Evolutionary conservation across 2,888 invertebrate species (phyloP).

Genomic region (Lithophane semibrunnea): DNA sequence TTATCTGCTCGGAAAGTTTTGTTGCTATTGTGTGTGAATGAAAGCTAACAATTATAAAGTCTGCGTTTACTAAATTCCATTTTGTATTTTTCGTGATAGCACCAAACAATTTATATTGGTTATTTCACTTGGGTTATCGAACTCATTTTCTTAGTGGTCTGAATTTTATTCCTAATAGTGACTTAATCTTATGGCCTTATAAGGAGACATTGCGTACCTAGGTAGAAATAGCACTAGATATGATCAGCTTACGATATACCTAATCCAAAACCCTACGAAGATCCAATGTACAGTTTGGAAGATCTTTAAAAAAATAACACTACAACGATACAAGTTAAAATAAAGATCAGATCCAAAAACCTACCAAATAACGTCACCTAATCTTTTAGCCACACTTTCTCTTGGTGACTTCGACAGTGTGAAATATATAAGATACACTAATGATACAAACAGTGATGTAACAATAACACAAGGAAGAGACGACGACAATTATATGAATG

Average conservation of each 20-base stretch:
- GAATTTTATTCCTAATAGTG: neutral
- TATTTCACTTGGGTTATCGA: neutral
- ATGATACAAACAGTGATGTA: constrained; percentile 29
- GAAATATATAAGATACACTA: constrained; percentile 13
- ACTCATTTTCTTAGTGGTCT: neutral
- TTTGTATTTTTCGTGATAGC: constrained; percentile 10
- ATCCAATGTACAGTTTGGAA: neutral
- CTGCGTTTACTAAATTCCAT: constrained; percentile 25
- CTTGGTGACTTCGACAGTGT: constrained; percentile 26
- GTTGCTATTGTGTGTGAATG: constrained; percentile 49
- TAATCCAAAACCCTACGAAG: neutral
- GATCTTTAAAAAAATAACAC: neutral
- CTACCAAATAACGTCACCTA: constrained; percentile 8
- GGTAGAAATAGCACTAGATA: neutral
- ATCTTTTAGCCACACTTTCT: constrained; percentile 34
- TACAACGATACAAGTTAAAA: neutral
- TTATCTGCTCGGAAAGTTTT: constrained; percentile 42
- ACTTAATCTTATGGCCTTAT: neutral
- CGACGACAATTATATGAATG: constrained; percentile 11
- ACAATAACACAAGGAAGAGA: constrained; percentile 37
- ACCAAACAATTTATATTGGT: neutral
- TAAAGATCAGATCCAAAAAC: neutral
- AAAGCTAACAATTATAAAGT: constrained; percentile 40
- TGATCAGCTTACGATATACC: neutral
- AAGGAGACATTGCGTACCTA: neutral